phyloP scores from a whole-genome alignment of 1,140 invertebrate species.

The Drosophila funebris region DNA sequence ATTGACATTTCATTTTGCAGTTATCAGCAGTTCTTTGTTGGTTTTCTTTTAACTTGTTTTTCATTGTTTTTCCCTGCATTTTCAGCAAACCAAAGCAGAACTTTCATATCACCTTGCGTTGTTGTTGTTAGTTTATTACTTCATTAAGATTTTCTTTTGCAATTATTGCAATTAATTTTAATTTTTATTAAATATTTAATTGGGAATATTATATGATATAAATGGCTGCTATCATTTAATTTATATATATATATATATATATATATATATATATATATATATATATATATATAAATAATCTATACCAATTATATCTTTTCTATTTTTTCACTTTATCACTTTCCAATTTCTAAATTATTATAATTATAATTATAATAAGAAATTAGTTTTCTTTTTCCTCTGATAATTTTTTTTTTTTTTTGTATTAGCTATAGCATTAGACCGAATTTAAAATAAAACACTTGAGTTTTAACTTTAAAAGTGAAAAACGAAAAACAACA shows the following conservation, averaged over 20 bases:
- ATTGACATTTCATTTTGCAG: slow-evolving; percentile 60
- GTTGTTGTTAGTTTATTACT: not conserved
- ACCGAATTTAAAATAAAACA: not conserved
- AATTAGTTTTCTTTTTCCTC: not conserved
- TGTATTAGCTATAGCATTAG: not conserved
- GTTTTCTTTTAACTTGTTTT: slow-evolving; percentile 7
- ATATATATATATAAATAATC: no score
- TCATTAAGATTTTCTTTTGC: not conserved
- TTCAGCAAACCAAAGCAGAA: not conserved
- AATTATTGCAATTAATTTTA: no score
- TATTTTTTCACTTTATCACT: no score
- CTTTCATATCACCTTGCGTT: not conserved
- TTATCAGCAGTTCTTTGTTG: slow-evolving; percentile 15
- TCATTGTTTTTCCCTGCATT: slow-evolving; percentile 11
- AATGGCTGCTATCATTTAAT: no score
- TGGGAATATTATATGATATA: no score
- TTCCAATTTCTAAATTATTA: no score
- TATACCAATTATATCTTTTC: no score
- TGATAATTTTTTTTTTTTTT: not conserved
- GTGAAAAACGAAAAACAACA: slow-evolving; percentile 13
- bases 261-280: no score
- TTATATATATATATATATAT: no score
- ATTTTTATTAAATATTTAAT: not conserved
- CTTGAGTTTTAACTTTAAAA: slow-evolving; percentile 7
- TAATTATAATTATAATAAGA: not conserved